Base-by-base conservation (phyloP, 2,888 invertebrate species). In the Taenaris catops region DNA sequence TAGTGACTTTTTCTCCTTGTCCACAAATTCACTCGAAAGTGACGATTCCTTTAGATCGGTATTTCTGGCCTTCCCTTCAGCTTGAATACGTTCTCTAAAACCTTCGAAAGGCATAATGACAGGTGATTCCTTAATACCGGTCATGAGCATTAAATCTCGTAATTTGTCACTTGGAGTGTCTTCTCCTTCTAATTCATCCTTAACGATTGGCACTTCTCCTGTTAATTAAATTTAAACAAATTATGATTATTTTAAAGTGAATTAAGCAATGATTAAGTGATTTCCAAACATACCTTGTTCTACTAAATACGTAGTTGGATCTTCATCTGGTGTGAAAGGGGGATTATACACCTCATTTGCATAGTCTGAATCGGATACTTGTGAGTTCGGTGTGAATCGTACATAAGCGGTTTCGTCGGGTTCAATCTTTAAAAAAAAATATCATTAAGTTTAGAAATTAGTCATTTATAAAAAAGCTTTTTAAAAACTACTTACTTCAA, bases 321-420 rank as follows among this genome's bases (percentile, higher is more conserved):
- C 75, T 44, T 88, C 87, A 20, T 83, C 84, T 32, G 89, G 86
- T 25, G 79, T 70, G 39, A 88, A 57, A 34, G 94, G 92, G 10
- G 95, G 95, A 64, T 89, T 93, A 64, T 93, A 95, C 7, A 94
- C 88, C 75, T 94, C 94, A 57, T 94, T 94, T n/a, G 94, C 93
- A 61, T 91, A 95, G 48, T 92, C 90, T 1, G 91, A 89, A 58
- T 93, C 89, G 3, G 79, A 84, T 35, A 87, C 73, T 41, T 89
- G 91, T 7, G 78, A 72, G 33, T 89, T 89, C 6, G 96, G 96
- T 3, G 91, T 92, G 56, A 94, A 96, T 47, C 93, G 92, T 12
- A 96, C 93, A 52, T 92, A 92, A 14, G 96, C 95, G 58, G 94
- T 84, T 57, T 93, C 91, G 48, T 91, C 90, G 7, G 92, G 89